These are phyloP conservation scores for Mesocentrotus franciscanus DNA, from an alignment of 53 echinoderm and acorn worm genomes.

Conservation along the genomic window DNA sequence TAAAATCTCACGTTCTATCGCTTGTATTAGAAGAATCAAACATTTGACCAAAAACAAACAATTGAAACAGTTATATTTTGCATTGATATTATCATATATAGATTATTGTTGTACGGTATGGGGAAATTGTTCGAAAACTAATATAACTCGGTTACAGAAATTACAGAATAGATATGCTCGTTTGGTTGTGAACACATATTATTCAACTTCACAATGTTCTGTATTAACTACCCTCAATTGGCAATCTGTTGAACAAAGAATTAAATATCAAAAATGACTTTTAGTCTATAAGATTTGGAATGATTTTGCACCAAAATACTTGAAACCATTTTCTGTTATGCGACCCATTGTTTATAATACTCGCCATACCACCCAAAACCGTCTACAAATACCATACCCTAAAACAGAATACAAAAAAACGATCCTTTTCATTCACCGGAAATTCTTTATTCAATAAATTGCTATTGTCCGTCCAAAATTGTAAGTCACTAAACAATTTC, in stretches of 20 bases:
- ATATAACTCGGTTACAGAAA: not conserved
- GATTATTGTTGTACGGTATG: constrained; percentile 7
- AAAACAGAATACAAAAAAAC: too few relatives aligned
- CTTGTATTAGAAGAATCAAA: not conserved
- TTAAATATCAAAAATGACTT: not conserved
- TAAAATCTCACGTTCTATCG: constrained; percentile 7
- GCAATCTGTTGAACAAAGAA: constrained; percentile 12
- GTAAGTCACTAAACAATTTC: too few relatives aligned
- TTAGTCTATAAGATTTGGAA: not conserved
- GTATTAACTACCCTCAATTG: not conserved
- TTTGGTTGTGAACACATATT: not conserved
- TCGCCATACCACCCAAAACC: too few relatives aligned
- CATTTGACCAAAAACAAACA: not conserved
- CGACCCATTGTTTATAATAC: too few relatives aligned
- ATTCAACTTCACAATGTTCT: not conserved
- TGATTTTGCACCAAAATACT: not conserved
- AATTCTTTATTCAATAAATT: too few relatives aligned
- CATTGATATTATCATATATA: not conserved
- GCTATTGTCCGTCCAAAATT: too few relatives aligned
- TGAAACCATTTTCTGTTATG: not conserved
- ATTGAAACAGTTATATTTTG: not conserved
- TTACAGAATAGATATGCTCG: constrained; percentile 2
- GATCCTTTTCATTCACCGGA: too few relatives aligned
- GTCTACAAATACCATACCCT: too few relatives aligned
- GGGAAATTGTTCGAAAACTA: not conserved